phyloP scores from a whole-genome alignment of 2,888 invertebrate species.

The Epiblema foenella region DNA sequence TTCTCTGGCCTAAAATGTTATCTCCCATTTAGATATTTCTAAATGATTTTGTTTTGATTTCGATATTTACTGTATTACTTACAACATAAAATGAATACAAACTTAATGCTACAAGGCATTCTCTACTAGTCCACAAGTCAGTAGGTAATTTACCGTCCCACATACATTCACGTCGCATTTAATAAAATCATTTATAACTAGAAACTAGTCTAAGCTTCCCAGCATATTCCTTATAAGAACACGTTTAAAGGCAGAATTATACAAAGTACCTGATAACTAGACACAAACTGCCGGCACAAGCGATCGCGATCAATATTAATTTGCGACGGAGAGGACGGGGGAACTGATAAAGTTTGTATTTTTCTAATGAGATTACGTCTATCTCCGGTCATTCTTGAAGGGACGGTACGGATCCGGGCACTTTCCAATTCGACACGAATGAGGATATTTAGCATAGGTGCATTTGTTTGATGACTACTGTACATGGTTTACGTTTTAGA shows the following conservation, averaged over 20 bases:
- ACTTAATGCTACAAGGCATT: not conserved
- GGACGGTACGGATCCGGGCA: not conserved
- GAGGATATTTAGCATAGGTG: too few relatives aligned
- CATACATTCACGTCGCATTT: constrained; percentile 1
- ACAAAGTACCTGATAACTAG: constrained; percentile 26
- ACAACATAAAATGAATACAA: too few relatives aligned
- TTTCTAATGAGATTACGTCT: constrained; percentile 53
- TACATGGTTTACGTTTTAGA: not conserved
- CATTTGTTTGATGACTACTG: too few relatives aligned
- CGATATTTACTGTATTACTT: too few relatives aligned
- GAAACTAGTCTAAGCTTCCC: constrained; percentile 18
- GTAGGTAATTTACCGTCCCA: not conserved
- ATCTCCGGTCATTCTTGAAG: constrained; percentile 29
- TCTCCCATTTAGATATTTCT: too few relatives aligned
- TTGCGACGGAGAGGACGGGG: constrained; percentile 42
- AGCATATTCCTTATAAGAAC: constrained; percentile 19
- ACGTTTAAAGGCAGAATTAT: constrained; percentile 22
- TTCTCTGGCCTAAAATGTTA: too few relatives aligned
- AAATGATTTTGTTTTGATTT: too few relatives aligned
- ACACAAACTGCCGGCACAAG: constrained; percentile 21
- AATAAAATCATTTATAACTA: constrained; percentile 24
- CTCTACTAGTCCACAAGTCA: too few relatives aligned
- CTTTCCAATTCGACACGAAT: not conserved
- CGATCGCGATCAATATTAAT: constrained; percentile 53
- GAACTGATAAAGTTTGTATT: constrained; percentile 60